Evolutionary conservation across 2,113 vertebrate species (phyloP), one percentile per base, ranked within the genome.

Genomic region (Sisor rabdophorus): DNA sequence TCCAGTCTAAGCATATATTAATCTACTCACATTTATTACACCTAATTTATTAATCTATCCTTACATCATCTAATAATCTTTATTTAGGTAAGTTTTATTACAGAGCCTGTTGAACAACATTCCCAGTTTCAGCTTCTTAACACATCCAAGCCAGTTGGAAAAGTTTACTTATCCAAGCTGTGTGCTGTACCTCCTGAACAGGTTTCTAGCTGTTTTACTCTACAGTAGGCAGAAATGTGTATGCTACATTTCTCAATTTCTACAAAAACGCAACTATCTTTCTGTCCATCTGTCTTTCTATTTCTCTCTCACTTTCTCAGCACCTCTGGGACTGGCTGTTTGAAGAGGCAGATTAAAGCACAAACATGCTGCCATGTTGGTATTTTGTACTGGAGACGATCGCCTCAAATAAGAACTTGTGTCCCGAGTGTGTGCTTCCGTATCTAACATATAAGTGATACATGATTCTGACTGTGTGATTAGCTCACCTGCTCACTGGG

Each of bases 401-500:
- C 36, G 1, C 19, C 44, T 70, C 36, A 48, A n/a, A 26, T 10
- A 30, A 56, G 30, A 65, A 47, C 53, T 30, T 4, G 30, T 36
- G 32, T 36, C 32, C n/a, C n/a, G n/a, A n/a, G n/a, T 30, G 63
- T 48, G 65, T 5, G 15, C 65, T 67, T 15, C n/a, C n/a, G n/a
- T n/a, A n/a, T 36, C 32, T 4, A 36, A 7, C 32, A 36, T 36
- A 36, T 36, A 1, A 15, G 13, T 17, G 22, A 26, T 24, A 52
- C 2, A 1, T 19, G 9, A 19, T 52, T 26, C 65, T 30, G 26
- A 0, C 13, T 19, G 22, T 52, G 22, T 28, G 22, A 26, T 9
- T 19, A 36, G 50, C 87, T 83, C 89, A 97, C 96, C 92, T 95
- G 93, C 81, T 97, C 95, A 79, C 82, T 85, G 71, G 90, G 64